Evolutionary conservation across 1,140 invertebrate genomes (phyloP), one percentile per base, ranked within the genome.

Genomic region (Centruroides sculpturatus): DNA sequence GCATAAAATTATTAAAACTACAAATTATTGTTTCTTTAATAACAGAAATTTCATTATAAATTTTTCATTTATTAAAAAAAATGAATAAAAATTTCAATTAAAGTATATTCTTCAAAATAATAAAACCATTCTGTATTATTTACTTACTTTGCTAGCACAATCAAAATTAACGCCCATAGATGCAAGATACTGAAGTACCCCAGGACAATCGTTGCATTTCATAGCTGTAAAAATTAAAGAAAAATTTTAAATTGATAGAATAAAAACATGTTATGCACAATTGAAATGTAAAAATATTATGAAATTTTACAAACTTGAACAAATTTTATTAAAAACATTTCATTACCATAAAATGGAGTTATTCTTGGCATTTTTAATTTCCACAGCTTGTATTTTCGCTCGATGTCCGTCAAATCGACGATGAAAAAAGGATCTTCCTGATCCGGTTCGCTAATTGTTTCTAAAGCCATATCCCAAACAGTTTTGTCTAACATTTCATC

Each of bases 351-450:
- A 76, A 87, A 92, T 7, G 96, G 93, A 57, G 85, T 79, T 7
- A 98, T 87, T 36, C 92, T 80, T 9, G 95, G 93, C 76, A 99
- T 75, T 59, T 83, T 80, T 56, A 82, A 74, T 61, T 82, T 84
- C 93, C 94, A 98, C 54, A 83, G 81, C 64, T 84, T 80, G 75
- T 89, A 85, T 70, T 95, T 89, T 5, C 81, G 77, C 49, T 93
- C 83, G 69, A 98, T 83, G 66, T 92, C 87, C 55, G 87, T 87
- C 57, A 98, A 75, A 74, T 98, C 87, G 71, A 89, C 85, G 55
- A 98, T 83, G 73, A 92, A 96, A 75, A 98, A 96, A 49, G 94
- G 84, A 73, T 96, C 90, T 73, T 94, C 88, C 72, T 88, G 61
- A 36, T 53, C 51, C 0, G 51, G 3, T 36, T 3, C 8, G 3